These are phyloP conservation scores for Oscheius sp. DNA, from an alignment of 2,888 invertebrate species.

Conservation along the genomic window DNA sequence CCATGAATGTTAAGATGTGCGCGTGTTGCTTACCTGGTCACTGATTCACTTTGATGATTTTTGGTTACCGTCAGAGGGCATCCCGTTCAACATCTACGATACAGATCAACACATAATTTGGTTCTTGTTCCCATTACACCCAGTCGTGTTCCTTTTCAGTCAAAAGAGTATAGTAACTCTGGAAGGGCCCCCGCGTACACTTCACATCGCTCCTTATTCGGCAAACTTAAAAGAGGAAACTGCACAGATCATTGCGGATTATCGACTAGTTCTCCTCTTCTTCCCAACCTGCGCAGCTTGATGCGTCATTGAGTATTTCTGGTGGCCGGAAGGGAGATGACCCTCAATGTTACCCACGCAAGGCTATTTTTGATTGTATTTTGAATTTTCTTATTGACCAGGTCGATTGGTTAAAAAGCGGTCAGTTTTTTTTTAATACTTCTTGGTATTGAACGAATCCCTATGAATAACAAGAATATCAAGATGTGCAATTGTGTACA, in stretches of 20 bases:
- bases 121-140: too few species aligned
- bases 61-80: neutral
- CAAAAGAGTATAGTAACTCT: neutral
- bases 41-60: conserved; percentile 4
- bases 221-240: neutral
- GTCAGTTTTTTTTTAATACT: too few species aligned
- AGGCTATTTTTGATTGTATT: too few species aligned
- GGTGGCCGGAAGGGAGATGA: neutral
- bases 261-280: neutral
- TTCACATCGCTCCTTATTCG: neutral
- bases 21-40: conserved; percentile 2
- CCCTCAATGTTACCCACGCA: neutral
- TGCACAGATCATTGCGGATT: conserved; percentile 5
- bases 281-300: neutral
- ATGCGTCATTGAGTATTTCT: conserved; percentile 14
- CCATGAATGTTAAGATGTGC: neutral
- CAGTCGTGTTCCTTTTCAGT: too few species aligned
- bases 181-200: too few species aligned
- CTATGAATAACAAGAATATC: too few species aligned
- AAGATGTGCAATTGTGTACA: too few species aligned
- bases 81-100: too few species aligned
- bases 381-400: too few species aligned
- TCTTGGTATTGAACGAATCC: too few species aligned
- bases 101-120: too few species aligned
- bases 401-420: too few species aligned